phyloP scores from a whole-genome alignment of 2,888 invertebrate species.

The Cosmopolites sordidus region DNA sequence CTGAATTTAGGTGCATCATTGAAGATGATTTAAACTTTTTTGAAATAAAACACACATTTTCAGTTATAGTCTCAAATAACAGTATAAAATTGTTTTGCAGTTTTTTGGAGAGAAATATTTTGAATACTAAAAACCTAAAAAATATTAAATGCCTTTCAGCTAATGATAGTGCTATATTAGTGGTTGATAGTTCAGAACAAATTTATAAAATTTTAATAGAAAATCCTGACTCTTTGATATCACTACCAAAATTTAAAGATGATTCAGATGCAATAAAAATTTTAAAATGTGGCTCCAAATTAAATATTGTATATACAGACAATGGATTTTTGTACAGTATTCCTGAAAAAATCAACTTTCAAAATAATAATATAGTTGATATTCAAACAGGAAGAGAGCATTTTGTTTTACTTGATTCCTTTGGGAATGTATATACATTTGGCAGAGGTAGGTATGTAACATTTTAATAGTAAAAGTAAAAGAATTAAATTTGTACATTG shows the following conservation, averaged over 20 bases:
- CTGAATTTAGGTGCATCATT: slow-evolving; percentile 31
- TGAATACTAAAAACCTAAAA: slow-evolving; percentile 5
- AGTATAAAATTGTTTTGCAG: slow-evolving; percentile 14
- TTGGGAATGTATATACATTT: slow-evolving; percentile 74
- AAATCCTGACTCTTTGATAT: slow-evolving; percentile 22
- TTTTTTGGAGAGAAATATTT: neutral
- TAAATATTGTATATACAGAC: slow-evolving; percentile 49
- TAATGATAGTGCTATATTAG: slow-evolving; percentile 36
- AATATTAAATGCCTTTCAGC: slow-evolving; percentile 30
- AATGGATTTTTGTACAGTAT: slow-evolving; percentile 59
- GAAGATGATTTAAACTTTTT: slow-evolving; percentile 33
- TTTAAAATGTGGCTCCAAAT: slow-evolving; percentile 50
- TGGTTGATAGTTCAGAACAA: slow-evolving; percentile 34
- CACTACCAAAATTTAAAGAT: slow-evolving; percentile 31
- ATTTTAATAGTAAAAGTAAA: neutral
- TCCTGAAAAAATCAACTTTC: slow-evolving; percentile 57
- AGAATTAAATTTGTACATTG: slow-evolving; percentile 1
- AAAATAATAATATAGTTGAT: slow-evolving; percentile 56
- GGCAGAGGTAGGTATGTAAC: slow-evolving; percentile 72
- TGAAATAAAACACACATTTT: slow-evolving; percentile 35
- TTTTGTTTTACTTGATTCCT: slow-evolving; percentile 62
- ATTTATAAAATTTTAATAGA: slow-evolving; percentile 35
- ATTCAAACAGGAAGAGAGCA: slow-evolving; percentile 80
- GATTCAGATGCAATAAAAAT: slow-evolving; percentile 42
- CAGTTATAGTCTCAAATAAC: slow-evolving; percentile 20